Percentiles rank a stretch among this genome's conserved stretches.
These are phyloP conservation scores for Netelia inedita DNA, from an alignment of 2,888 invertebrate species.

Conservation along the genomic window DNA sequence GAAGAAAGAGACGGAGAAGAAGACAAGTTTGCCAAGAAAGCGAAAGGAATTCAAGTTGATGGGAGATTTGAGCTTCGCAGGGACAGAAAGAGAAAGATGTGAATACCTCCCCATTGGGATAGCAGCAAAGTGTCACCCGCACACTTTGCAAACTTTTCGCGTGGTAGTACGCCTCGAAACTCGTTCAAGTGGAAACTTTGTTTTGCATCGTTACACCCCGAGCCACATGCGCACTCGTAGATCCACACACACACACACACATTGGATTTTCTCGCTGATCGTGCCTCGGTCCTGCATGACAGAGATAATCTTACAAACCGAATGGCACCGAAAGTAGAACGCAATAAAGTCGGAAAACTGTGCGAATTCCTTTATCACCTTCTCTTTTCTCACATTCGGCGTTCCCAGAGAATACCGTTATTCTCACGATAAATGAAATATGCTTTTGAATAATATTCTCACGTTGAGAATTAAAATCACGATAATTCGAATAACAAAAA, in stretches of 20 bases:
- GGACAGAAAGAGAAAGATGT: neutral
- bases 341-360: conserved; percentile 26
- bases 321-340: conserved; percentile 28
- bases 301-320: conserved; percentile 51
- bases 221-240: neutral
- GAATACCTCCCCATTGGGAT: conserved; percentile 9
- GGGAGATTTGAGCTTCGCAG: conserved; percentile 33
- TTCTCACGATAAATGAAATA: conserved; percentile 1
- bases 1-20: neutral
- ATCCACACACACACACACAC: neutral
- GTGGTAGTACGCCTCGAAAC: conserved; percentile 50
- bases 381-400: neutral
- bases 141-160: conserved; percentile 37
- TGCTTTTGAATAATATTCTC: neutral
- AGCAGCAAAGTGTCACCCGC: conserved; percentile 43
- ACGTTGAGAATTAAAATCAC: neutral
- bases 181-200: conserved; percentile 58
- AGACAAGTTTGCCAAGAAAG: conserved; percentile 37
- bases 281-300: conserved; percentile 23
- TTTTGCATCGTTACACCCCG: conserved; percentile 51
- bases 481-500: neutral
- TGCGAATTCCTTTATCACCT: conserved; percentile 15
- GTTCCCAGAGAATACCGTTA: conserved; percentile 5
- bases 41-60: conserved; percentile 21
- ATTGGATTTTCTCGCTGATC: neutral